Evolutionary conservation across 2,888 invertebrate species (phyloP), one percentile per base, ranked within the genome.

Genomic region (Ptychoptera albimana): DNA sequence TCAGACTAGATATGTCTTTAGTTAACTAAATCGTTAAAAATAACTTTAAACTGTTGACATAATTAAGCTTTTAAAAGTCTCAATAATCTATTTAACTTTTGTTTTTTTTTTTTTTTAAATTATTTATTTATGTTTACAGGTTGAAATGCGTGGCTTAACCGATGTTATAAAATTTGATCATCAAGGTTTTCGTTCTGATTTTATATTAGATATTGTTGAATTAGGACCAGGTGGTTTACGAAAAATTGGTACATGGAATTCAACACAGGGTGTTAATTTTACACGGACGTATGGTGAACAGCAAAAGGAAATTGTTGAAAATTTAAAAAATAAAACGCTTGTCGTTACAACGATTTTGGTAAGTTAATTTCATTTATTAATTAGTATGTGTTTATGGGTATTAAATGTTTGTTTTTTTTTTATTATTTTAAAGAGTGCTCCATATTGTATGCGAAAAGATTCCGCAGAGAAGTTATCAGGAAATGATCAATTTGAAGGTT

Each of bases 381-480:
- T 2, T 12, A 10, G 10, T 35, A 14, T 23, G 31, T 13, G 4
- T 32, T 7, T 8, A 32, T 32, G 9, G 9, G 1, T 14, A 29
- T 10, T 45, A 37, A 10, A 13, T 31, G 5, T 8, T 14, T 39
- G 15, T 36, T 13, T 31, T 41, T 23, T 8, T 14, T 11, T 8
- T 39, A 29, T 11, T 16, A 37, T 31, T 30, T 55, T 51, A 2
- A 64, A 96, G 92, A 94, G 93, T 64, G 77, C 87, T 43, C 97
- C 97, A 2, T 98, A 97, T 64, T 86, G 91, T 55, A 96, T 96
- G 92, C 70, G 85, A 51, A 92, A 85, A 64, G 82, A 85, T 58
- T 84, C 87, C 7, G 82, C 83, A 54, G 81, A 82, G 54, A 81
- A 82, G 49, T 69, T 92, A 42, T 75, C 76, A 6, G 93, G 92